phyloP scores from a whole-genome alignment of 1,140 invertebrate genomes.

The Sitophilus oryzae region DNA sequence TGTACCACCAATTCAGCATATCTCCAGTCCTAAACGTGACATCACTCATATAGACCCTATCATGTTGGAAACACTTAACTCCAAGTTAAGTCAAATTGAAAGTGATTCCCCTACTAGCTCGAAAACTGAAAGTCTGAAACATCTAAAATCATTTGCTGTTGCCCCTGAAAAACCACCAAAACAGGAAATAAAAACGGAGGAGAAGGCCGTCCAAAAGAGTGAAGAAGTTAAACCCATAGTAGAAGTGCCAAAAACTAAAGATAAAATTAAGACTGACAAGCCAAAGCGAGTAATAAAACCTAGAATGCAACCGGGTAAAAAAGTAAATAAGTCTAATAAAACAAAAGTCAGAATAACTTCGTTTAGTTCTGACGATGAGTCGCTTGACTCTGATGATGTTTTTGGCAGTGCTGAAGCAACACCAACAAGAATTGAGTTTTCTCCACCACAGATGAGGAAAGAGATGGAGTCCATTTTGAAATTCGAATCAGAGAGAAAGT shows the following conservation, averaged over 20 bases:
- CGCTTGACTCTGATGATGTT: slow-evolving; percentile 64
- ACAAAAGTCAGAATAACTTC: slow-evolving; percentile 63
- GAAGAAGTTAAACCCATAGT: slow-evolving; percentile 26
- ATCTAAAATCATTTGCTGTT: slow-evolving; percentile 43
- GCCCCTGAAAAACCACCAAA: slow-evolving; percentile 47
- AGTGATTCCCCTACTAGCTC: slow-evolving; percentile 64
- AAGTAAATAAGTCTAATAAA: slow-evolving; percentile 51
- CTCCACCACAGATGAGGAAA: slow-evolving; percentile 62
- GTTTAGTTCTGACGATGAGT: slow-evolving; percentile 65
- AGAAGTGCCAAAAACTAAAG: slow-evolving; percentile 37
- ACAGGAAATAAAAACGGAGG: slow-evolving; percentile 20
- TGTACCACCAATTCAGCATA: slow-evolving; percentile 51
- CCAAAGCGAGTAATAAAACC: slow-evolving; percentile 51
- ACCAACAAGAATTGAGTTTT: slow-evolving; percentile 60
- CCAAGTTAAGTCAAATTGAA: slow-evolving; percentile 66
- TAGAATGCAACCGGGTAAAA: slow-evolving; percentile 50
- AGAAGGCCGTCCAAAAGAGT: slow-evolving; percentile 18
- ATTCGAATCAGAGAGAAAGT: slow-evolving; percentile 61
- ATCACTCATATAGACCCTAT: slow-evolving; percentile 61
- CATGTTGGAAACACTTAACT: slow-evolving; percentile 59
- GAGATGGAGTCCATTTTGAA: slow-evolving; percentile 64
- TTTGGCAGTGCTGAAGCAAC: slow-evolving; percentile 65
- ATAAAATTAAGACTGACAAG: slow-evolving; percentile 47
- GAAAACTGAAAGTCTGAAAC: slow-evolving; percentile 58
- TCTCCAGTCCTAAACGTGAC: slow-evolving; percentile 60